phyloP scores from a whole-genome alignment of 2,113 vertebrate species.

The Raja brachyura region DNA sequence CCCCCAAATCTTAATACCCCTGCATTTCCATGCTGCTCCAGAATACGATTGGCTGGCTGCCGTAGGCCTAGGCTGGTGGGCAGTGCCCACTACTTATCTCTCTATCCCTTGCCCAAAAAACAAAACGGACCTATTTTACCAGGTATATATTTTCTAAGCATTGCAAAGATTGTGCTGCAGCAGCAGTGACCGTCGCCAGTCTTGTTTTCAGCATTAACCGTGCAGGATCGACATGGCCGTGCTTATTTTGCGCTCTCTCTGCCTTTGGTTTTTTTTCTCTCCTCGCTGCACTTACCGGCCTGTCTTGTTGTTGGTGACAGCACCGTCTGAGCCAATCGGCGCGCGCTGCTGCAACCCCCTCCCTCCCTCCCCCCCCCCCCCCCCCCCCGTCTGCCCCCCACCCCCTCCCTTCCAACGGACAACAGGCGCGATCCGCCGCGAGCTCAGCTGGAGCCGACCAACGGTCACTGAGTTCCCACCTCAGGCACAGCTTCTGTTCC shows the following conservation, averaged over 20 bases:
- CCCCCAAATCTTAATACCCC: neutral
- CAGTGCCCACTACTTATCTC: neutral
- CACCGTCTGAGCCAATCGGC: constrained; percentile 50
- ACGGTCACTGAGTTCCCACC: neutral
- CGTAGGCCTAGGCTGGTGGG: constrained; percentile 31
- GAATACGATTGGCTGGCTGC: constrained; percentile 6
- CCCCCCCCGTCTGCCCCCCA: constrained; percentile 39
- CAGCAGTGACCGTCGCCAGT: neutral
- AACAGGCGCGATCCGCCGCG: constrained; percentile 39
- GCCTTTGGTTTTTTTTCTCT: constrained; percentile 40
- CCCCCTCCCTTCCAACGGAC: constrained; percentile 42
- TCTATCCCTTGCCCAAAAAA: neutral
- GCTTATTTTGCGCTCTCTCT: neutral
- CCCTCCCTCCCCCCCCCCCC: constrained; percentile 46
- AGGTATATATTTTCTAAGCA: neutral
- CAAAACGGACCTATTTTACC: neutral
- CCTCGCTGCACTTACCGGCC: constrained; percentile 27
- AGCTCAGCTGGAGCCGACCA: constrained; percentile 3
- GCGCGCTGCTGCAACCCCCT: constrained; percentile 54
- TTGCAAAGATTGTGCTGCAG: neutral
- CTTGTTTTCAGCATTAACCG: constrained; percentile 18
- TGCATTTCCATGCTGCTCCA: constrained; percentile 28
- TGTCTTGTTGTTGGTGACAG: constrained; percentile 38
- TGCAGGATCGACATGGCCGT: constrained; percentile 29
- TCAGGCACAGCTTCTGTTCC: neutral